Base-by-base conservation (phyloP, 2,888 invertebrate genomes). In the Lasioglossum vierecki region DNA sequence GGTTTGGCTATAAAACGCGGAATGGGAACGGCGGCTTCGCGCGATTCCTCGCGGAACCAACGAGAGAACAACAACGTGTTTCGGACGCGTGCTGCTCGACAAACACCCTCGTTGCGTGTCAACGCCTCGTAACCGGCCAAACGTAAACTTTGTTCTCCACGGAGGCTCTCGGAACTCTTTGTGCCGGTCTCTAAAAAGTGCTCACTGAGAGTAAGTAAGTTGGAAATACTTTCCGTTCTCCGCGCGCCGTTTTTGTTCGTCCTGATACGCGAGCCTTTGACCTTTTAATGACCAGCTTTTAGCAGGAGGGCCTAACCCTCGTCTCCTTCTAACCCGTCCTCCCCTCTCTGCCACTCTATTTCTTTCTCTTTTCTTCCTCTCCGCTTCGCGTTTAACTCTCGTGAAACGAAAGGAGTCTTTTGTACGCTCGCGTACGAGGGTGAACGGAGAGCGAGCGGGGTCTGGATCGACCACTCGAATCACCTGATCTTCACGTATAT, bases 51-150 rank as follows among this genome's bases (percentile, higher is more conserved):
- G 30, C 30, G 30, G 30, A 30, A 1, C 30, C 30, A 18, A 44
- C 74, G 66, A 41, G 22, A 53, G 22, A 68, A 76, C 44, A 39
- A n/a, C 76, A 39, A n/a, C 76, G 30, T 53, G 41, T 75, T 60
- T 75, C 74, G 74, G 53, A 79, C 68, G 66, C 63, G 63, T 63
- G 75, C 41, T 4, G n/a, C 44, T 44, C 11, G 30, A 30, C 60
- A 44, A 75, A 75, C 75, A 75, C 75, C 60, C 60, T 60, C 44
- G 75, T 75, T 75, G 57, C 74, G 74, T 75, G 74, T 75, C 74
- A 57, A 75, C 74, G 26, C 74, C 74, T 75, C 74, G 74, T 75
- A 75, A 60, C 57, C 35, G 4, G 74, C 4, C 39, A 57, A 26
- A 60, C 74, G 74, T 75, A 75, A 75, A 75, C 74, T 75, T 75